These are phyloP conservation scores for Psophia crepitans DNA, from an alignment of 2,113 vertebrate species.

Conservation along the genomic window DNA sequence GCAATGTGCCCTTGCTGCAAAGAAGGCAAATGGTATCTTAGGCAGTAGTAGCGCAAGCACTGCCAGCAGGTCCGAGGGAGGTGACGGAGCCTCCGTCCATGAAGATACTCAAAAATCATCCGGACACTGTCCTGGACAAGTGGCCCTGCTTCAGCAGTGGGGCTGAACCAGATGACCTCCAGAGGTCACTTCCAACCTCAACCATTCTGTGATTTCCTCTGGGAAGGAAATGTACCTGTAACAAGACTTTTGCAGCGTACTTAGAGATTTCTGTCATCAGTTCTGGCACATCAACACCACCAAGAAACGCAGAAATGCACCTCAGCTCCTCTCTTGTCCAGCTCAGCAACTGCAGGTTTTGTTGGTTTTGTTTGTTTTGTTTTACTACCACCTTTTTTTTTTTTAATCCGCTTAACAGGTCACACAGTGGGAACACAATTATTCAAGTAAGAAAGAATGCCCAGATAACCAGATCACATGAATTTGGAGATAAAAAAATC, in stretches of 20 bases:
- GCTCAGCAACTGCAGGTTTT: background rate
- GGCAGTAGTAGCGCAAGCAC: background rate
- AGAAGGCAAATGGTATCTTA: background rate
- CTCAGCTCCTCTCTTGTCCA: background rate
- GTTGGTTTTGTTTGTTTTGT: background rate
- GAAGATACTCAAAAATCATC: background rate
- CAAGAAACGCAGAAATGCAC: background rate
- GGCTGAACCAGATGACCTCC: fast-evolving
- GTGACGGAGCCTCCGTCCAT: background rate
- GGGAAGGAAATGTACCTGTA: background rate
- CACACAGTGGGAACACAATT: background rate
- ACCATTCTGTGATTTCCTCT: background rate
- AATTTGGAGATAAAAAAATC: background rate
- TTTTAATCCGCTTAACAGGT: background rate
- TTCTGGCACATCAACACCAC: background rate
- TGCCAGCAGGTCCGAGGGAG: background rate
- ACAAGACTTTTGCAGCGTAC: background rate
- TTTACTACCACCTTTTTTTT: background rate
- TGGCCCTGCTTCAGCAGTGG: background rate
- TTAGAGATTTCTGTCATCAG: background rate
- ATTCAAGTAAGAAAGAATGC: background rate
- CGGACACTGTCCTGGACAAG: background rate
- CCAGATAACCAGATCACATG: background rate
- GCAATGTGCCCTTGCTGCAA: background rate
- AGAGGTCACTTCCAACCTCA: background rate